Conservation (phyloP, 2,113 vertebrate genomes). For the Pluvianellus socialis region DNA sequence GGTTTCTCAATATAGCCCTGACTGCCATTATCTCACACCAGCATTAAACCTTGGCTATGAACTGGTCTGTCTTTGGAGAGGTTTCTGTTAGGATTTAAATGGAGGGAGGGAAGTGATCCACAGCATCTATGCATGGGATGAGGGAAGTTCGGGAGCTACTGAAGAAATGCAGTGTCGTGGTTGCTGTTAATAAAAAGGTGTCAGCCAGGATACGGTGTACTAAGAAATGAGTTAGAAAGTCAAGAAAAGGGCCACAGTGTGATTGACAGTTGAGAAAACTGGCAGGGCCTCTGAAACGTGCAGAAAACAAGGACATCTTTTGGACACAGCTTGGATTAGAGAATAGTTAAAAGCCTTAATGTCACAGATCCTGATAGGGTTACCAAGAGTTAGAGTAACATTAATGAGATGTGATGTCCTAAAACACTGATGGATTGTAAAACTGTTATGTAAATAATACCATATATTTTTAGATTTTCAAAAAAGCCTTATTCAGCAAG, state of each 20-base stretch:
- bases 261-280: background rate
- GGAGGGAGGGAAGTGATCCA: background rate
- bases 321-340: background rate
- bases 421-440: background rate
- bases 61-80: background rate
- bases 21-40: background rate
- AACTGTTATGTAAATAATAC: background rate
- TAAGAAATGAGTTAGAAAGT: background rate
- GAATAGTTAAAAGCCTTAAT: background rate
- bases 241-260: background rate
- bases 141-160: background rate
- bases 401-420: background rate
- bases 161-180: background rate
- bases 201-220: background rate
- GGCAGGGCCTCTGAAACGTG: background rate
- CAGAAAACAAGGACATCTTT: background rate
- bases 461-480: background rate
- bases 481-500: background rate
- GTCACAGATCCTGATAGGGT: background rate
- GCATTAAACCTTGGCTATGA: background rate
- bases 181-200: background rate
- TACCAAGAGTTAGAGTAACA: background rate
- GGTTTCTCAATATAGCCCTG: background rate
- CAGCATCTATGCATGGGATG: background rate
- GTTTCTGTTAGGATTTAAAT: background rate